These are phyloP conservation scores for Coremacera marginata DNA, from an alignment of 2,888 invertebrate genomes.

Conservation along the genomic window DNA sequence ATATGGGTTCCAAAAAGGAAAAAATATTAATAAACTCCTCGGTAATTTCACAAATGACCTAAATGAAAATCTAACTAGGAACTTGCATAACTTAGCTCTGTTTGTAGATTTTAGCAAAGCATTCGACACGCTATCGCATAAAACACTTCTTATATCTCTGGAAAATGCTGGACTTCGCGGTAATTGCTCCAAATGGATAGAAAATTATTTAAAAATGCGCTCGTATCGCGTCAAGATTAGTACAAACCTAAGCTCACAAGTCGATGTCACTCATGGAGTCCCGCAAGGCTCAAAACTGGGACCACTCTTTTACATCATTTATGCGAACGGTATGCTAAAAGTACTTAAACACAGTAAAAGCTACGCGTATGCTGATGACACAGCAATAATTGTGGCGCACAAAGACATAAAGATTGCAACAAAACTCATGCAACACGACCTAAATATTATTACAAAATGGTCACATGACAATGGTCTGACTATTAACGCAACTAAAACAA, in stretches of 20 bases:
- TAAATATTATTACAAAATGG: too few species aligned
- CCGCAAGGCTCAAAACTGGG: slow-evolving; percentile 33
- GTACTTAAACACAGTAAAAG: too few species aligned
- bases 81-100: not conserved
- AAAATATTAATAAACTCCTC: slow-evolving; percentile 28
- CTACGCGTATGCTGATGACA: too few species aligned
- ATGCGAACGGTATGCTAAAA: not conserved
- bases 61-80: too few species aligned
- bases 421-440: too few species aligned
- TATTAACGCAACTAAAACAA: too few species aligned
- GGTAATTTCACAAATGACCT: slow-evolving; percentile 1
- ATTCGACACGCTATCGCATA: slow-evolving; percentile 29
- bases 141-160: not conserved
- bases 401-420: too few species aligned
- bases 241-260: too few species aligned
- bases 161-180: slow-evolving; percentile 15
- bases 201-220: slow-evolving; percentile 8
- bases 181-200: not conserved
- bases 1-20: slow-evolving; percentile 27
- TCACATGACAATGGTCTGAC: too few species aligned
- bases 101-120: slow-evolving; percentile 38
- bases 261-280: not conserved
- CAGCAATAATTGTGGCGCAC: too few species aligned
- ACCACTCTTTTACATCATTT: not conserved
- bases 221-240: not conserved